Conservation (phyloP, 2,113 vertebrate genomes). For the Riparia riparia region DNA sequence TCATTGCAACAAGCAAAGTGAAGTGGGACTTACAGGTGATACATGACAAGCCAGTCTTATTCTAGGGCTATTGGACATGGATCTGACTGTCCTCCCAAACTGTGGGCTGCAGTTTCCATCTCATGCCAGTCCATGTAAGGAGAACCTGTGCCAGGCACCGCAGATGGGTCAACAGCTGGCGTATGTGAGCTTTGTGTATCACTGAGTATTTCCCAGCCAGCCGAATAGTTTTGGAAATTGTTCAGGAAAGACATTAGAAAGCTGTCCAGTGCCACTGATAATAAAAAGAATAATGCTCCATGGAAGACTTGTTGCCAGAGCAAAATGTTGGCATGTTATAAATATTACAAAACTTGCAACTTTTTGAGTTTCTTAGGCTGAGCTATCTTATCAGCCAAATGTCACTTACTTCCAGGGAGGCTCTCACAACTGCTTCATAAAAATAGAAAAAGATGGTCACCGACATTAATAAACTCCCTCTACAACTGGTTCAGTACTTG, state of each 20-base stretch:
- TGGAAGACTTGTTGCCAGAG: neutral
- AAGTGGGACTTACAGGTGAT: neutral
- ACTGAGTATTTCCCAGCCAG: neutral
- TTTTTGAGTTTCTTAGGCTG: neutral
- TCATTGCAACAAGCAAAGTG: neutral
- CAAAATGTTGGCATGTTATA: neutral
- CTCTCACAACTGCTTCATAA: neutral
- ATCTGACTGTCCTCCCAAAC: neutral
- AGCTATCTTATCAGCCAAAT: neutral
- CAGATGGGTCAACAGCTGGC: conserved; percentile 38
- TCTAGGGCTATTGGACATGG: neutral
- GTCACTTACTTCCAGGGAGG: neutral
- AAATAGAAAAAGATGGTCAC: neutral
- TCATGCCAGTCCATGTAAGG: neutral
- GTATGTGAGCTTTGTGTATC: neutral
- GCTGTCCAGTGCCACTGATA: conserved; percentile 15
- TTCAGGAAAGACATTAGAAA: conserved; percentile 21
- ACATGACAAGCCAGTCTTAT: neutral
- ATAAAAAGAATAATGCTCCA: neutral
- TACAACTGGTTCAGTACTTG: neutral
- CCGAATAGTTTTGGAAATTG: neutral
- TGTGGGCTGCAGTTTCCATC: neutral
- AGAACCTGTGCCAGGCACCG: neutral
- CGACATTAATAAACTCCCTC: neutral
- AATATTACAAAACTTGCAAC: neutral